Conservation (phyloP, 2,888 invertebrate species). For the Deroplatys truncata region DNA sequence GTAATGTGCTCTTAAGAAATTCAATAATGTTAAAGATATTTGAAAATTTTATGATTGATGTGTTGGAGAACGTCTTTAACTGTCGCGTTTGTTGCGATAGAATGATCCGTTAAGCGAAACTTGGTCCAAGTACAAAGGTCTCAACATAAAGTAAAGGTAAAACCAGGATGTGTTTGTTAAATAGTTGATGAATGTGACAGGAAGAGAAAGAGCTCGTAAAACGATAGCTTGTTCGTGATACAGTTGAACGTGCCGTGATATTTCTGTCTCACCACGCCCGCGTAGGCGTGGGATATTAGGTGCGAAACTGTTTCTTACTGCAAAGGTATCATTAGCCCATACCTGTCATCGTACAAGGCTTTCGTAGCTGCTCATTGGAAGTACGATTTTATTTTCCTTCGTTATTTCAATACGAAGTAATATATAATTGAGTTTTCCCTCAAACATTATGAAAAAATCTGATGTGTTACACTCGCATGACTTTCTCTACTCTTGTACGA, state of each 20-base stretch:
- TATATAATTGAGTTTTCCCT: too few relatives aligned
- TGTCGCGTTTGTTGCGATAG: not conserved
- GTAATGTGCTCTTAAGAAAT: too few relatives aligned
- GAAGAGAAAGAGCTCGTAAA: not conserved
- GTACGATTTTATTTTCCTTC: constrained; percentile 35
- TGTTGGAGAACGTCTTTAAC: not conserved
- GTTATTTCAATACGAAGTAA: constrained; percentile 31
- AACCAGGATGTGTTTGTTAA: not conserved
- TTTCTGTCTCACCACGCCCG: not conserved
- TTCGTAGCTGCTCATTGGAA: not conserved
- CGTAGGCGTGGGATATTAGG: not conserved
- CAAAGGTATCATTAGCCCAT: not conserved
- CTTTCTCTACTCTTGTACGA: too few relatives aligned
- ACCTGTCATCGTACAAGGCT: too few relatives aligned
- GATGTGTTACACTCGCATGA: too few relatives aligned
- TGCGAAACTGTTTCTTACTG: not conserved
- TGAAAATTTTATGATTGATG: too few relatives aligned
- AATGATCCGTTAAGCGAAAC: not conserved
- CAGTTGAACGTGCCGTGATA: not conserved
- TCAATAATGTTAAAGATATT: too few relatives aligned
- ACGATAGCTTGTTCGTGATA: not conserved
- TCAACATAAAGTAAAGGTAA: not conserved
- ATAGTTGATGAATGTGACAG: not conserved
- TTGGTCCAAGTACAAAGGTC: not conserved
- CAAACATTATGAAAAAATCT: too few relatives aligned